Evolutionary conservation across 2,888 invertebrate species (phyloP), one percentile per base, ranked within the genome.

Genomic region (Pandemis cinnamomeana): DNA sequence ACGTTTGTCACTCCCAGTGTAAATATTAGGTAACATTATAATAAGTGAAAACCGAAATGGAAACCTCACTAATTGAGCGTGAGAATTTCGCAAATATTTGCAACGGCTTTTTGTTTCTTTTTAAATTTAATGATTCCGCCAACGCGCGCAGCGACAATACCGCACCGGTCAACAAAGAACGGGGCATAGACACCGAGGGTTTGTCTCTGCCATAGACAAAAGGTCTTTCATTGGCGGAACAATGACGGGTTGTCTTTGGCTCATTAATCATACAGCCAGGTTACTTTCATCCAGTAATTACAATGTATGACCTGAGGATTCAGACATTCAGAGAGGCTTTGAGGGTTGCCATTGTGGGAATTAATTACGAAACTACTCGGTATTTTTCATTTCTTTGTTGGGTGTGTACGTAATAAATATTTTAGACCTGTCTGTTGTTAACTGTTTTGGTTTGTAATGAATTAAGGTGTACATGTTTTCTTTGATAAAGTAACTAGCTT

Each of bases 201-300:
- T 93, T 92, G 92, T 93, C 87, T 89, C 85, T 82, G 77, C 89
- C 88, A 89, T 91, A 92, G 89, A 93, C 93, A 93, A 94, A 92
- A 89, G 91, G 81, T 88, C 92, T 93, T 93, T 93, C 90, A 93
- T 89, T 85, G 86, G 81, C 83, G 83, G 87, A 86, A 93, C 93
- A 93, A 93, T 92, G 86, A 86, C 78, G 86, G 79, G 84, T 87
- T 88, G 89, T 90, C 90, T 90, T 88, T 88, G 89, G 89, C 87
- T 94, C 93, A 93, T 94, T 93, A 92, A 92, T 94, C 93, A 93
- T 91, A 89, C 88, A 89, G 88, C 85, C 91, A 91, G 89, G 91
- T 90, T 89, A 93, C 93, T 93, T 92, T 93, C 93, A 92, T 91
- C 89, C 89, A 89, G 89, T 93, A 91, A 93, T 93, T 92, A 93